These are phyloP conservation scores for Calidris pugnax DNA, from an alignment of 2,113 vertebrate species.

Conservation along the genomic window DNA sequence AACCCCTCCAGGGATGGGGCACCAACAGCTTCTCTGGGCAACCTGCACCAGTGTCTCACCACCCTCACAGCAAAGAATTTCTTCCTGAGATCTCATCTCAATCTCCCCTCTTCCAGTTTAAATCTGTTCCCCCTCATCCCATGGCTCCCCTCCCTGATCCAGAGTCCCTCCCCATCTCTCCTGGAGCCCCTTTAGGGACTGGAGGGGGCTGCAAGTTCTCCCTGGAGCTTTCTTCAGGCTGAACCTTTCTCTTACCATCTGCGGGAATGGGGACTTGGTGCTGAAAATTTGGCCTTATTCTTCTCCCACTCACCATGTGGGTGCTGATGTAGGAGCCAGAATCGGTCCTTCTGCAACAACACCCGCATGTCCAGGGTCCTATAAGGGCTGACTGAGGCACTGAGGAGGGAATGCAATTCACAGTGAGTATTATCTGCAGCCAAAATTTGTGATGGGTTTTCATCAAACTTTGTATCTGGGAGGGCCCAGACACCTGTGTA, in stretches of 20 bases:
- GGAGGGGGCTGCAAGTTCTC: too few relatives aligned
- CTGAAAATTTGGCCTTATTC: not conserved
- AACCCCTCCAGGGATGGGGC: too few relatives aligned
- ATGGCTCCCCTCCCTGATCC: too few relatives aligned
- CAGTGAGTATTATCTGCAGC: not conserved
- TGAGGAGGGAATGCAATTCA: not conserved
- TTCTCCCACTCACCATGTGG: fast-evolving
- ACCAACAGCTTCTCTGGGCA: too few relatives aligned
- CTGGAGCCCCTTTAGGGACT: too few relatives aligned
- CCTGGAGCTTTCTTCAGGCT: too few relatives aligned
- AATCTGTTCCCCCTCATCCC: too few relatives aligned
- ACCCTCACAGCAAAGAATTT: too few relatives aligned
- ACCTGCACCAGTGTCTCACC: too few relatives aligned
- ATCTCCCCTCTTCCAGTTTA: too few relatives aligned
- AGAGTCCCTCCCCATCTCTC: too few relatives aligned
- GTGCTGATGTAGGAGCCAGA: not conserved
- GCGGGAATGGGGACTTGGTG: not conserved
- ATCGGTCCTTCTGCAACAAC: fast-evolving
- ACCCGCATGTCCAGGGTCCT: not conserved
- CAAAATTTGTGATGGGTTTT: not conserved
- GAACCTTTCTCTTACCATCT: not conserved
- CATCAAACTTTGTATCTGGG: not conserved
- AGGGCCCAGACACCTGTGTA: not conserved
- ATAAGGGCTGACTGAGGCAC: not conserved
- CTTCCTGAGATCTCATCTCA: too few relatives aligned